These are phyloP conservation scores for Lycorma delicatula DNA, from an alignment of 1,140 invertebrate species.

Conservation along the genomic window DNA sequence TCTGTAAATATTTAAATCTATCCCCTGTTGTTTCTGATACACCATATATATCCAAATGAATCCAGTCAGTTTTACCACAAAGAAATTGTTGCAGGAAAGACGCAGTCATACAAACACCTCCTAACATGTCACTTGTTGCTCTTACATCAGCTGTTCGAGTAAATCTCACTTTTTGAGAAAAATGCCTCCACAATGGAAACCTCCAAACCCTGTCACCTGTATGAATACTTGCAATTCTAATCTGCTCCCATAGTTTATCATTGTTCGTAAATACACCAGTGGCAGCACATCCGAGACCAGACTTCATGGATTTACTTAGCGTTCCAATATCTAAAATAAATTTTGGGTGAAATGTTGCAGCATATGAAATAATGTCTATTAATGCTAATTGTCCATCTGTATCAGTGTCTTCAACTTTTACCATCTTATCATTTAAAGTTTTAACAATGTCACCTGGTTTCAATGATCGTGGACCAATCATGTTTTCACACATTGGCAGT, in stretches of 20 bases:
- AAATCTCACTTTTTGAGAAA: conserved; percentile 26
- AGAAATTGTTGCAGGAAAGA: neutral
- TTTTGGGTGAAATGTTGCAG: conserved; percentile 37
- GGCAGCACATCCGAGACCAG: conserved; percentile 55
- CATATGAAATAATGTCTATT: conserved; percentile 52
- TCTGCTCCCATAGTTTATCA: conserved; percentile 31
- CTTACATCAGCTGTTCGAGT: conserved; percentile 1
- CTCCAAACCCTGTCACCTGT: conserved; percentile 51
- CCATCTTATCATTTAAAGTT: conserved; percentile 47
- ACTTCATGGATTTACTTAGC: conserved; percentile 40
- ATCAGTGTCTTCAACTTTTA: conserved; percentile 56
- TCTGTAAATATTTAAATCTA: neutral
- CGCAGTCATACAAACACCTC: neutral
- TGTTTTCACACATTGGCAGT: conserved; percentile 53
- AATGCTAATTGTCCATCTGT: conserved; percentile 54
- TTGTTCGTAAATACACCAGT: conserved; percentile 49
- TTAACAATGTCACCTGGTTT: conserved; percentile 55
- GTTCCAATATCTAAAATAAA: conserved; percentile 53
- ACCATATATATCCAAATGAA: neutral
- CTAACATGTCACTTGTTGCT: neutral
- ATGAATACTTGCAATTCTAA: conserved; percentile 35
- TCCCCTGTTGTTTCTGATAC: neutral
- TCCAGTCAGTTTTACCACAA: neutral
- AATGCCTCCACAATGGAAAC: conserved; percentile 47
- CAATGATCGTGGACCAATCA: conserved; percentile 49